Conservation (phyloP, 37 sponge, comb jelly and placozoan genomes). For the Diacarnus erythraeanus region DNA sequence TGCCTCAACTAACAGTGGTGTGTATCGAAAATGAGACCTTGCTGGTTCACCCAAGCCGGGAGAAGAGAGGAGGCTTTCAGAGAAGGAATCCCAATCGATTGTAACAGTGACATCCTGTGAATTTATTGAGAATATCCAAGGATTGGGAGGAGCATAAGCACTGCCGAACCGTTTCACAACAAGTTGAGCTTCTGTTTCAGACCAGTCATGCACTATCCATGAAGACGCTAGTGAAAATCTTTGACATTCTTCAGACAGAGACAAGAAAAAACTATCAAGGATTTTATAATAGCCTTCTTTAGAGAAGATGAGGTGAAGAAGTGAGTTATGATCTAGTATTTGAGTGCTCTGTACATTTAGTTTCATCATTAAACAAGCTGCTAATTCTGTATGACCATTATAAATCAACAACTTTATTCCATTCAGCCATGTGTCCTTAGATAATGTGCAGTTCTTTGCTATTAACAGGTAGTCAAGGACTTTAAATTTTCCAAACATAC, state of each 20-base stretch:
- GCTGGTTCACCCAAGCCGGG: not conserved
- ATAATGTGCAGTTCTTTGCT: not conserved
- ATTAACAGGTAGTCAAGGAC: not conserved
- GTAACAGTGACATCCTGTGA: not conserved
- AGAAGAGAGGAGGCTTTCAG: constrained; percentile 18
- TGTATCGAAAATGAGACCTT: not conserved
- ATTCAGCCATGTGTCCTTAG: not conserved
- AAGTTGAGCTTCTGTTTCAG: constrained; percentile 12
- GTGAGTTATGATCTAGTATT: too few relatives aligned
- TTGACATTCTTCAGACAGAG: not conserved
- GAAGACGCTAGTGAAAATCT: constrained; percentile 1
- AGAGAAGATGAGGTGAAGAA: not conserved
- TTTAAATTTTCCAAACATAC: not conserved
- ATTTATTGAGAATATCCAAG: constrained; percentile 20
- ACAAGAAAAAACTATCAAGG: constrained; percentile 15
- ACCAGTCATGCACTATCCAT: constrained; percentile 48
- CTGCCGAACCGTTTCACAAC: constrained; percentile 13
- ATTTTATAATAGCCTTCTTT: not conserved
- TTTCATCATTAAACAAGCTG: not conserved
- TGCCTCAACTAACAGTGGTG: constrained; percentile 37
- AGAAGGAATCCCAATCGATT: constrained; percentile 56
- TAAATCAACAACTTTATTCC: not conserved
- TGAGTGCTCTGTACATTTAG: not conserved
- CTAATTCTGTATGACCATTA: not conserved
- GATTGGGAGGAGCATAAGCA: constrained; percentile 16